Percentiles rank a stretch among this genome's conserved stretches.
phyloP scores from a whole-genome alignment of 2,888 invertebrate species.

The Patella depressa region DNA sequence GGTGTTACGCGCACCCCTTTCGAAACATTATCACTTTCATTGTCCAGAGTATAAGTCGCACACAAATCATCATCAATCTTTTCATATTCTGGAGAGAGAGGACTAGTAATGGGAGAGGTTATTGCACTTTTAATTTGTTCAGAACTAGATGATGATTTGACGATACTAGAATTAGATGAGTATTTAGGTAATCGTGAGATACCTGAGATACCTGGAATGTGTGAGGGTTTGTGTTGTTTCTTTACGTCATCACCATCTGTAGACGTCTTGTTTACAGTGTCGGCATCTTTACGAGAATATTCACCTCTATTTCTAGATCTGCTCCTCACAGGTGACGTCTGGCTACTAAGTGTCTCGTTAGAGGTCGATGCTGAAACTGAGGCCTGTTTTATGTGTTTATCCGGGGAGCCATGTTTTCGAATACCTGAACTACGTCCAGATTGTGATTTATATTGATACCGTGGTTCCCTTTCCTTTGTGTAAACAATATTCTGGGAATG shows the following conservation, averaged over 20 bases:
- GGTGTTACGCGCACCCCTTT: not conserved
- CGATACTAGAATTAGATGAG: not conserved
- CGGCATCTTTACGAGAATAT: not conserved
- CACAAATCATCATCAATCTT: constrained; percentile 27
- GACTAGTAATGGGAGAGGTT: not conserved
- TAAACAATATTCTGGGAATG: not conserved
- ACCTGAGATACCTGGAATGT: not conserved
- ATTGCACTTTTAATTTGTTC: not conserved
- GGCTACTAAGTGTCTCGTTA: not conserved
- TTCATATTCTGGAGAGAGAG: not conserved
- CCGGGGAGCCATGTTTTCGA: constrained; percentile 18
- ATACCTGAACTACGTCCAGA: constrained; percentile 29
- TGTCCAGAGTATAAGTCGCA: constrained; percentile 49
- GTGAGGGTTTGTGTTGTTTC: not conserved
- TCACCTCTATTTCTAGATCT: not conserved
- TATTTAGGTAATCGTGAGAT: constrained; percentile 5
- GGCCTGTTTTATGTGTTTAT: not conserved
- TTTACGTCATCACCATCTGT: not conserved
- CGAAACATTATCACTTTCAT: constrained; percentile 29
- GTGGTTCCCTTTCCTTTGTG: not conserved
- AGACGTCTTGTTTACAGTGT: not conserved
- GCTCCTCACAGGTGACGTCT: not conserved
- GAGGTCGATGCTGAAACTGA: not conserved
- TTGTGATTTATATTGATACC: constrained; percentile 23
- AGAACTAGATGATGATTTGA: not conserved